Base-by-base conservation (phyloP, 2,113 vertebrate species). In the Notothenia rossii region DNA sequence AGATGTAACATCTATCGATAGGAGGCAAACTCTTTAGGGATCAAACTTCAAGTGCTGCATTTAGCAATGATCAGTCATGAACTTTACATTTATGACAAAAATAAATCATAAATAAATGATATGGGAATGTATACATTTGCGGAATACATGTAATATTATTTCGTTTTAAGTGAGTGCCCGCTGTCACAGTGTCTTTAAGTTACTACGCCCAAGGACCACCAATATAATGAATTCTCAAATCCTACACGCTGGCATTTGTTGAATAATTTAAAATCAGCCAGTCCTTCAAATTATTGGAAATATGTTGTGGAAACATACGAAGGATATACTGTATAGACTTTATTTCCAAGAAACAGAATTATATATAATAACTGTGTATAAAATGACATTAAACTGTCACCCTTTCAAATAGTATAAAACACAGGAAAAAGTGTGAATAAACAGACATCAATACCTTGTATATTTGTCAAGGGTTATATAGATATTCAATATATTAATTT, bases 381-480 rank as follows among this genome's bases (percentile, higher is more conserved):
- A n/a, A 61, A 25, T 71, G 74, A 85, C 55, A 87, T 79, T 80
- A 69, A 87, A 89, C 74, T 83, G 68, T n/a, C 36, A 40, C 20
- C 77, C 46, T 49, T 54, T 25, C 14, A 50, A 59, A 10, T 63
- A 62, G 17, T 53, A 72, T 59, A 62, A 68, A 77, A 54, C 43
- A 67, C 8, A 58, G 3, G 40, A 1, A 48, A 4, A 43, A 45
- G 18, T 65, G 45, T 59, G 43, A 75, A 11, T 58, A 29, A 22
- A 58, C 7, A 70, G 17, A 69, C 18, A 81, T 29, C 77, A 62
- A 81, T 64, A 67, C 5, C 7, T 22, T 65, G 2, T 55, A 51
- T 49, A 43, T 5, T 53, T 51, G 48, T 33, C 8, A 50, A 45
- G 10, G 17, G 18, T 67, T 60, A 43, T 18, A 10, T 49, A 68